Evolutionary conservation across 1,140 invertebrate species (phyloP).

Genomic region (Andricus grossulariae): DNA sequence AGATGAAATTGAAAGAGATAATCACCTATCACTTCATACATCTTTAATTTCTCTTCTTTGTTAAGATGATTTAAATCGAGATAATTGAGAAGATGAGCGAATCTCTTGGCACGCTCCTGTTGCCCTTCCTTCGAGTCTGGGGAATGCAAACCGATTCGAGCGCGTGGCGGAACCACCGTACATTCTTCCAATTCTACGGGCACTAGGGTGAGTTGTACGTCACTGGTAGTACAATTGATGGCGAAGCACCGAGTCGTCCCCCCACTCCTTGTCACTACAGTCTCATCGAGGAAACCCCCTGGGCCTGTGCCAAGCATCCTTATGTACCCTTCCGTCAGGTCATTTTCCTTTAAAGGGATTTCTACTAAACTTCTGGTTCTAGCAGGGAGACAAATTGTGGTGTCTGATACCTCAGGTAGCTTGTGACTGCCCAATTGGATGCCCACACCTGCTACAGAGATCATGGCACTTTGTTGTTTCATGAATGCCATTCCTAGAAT

Average conservation of each 20-base stretch:
- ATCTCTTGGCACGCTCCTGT: not conserved
- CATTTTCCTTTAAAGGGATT: not conserved
- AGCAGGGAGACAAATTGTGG: too few species aligned
- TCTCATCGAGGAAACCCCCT: not conserved
- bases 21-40: not conserved
- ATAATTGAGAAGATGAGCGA: not conserved
- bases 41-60: not conserved
- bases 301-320: not conserved
- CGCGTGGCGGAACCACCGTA: not conserved
- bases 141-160: not conserved
- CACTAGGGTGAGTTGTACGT: too few species aligned
- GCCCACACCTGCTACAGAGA: not conserved
- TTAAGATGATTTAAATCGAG: not conserved
- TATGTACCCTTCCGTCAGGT: conserved; percentile 9
- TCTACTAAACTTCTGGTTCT: not conserved
- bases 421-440: not conserved
- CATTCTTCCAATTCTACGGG: not conserved
- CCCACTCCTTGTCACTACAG: too few species aligned
- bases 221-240: not conserved
- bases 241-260: not conserved
- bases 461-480: too few species aligned
- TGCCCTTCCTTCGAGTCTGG: not conserved
- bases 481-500: conserved; percentile 11
- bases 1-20: conserved; percentile 10
- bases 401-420: not conserved